A percentile compares a stretch with the other conserved stretches of the same genome.
Evolutionary conservation across 1,140 invertebrate genomes (phyloP).

Genomic region (Caenorhabditis tropicalis): DNA sequence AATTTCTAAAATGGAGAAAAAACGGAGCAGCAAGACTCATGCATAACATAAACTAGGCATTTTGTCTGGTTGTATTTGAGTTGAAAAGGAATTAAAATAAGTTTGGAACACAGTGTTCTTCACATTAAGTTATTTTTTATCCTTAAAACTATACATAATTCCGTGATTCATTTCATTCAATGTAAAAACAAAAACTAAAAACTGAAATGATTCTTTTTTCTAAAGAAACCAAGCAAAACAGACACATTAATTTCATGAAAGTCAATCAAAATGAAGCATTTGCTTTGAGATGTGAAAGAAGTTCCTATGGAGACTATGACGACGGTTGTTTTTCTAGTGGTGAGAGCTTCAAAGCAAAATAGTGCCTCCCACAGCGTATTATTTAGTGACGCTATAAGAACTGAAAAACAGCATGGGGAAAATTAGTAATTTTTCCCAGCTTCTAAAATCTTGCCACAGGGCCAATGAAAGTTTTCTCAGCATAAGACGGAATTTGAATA

Average conservation of each 20-base stretch:
- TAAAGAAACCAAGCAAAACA: too few relatives aligned
- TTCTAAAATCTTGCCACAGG: too few relatives aligned
- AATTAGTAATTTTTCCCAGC: background rate
- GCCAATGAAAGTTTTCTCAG: background rate
- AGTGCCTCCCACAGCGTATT: background rate
- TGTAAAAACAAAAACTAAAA: too few relatives aligned
- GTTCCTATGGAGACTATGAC: conserved; percentile 14
- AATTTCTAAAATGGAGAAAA: background rate
- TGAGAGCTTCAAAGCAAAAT: background rate
- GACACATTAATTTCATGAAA: background rate
- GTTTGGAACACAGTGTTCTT: too few relatives aligned
- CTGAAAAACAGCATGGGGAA: background rate
- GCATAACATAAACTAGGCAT: background rate
- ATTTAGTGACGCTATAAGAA: background rate
- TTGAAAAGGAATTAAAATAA: too few relatives aligned
- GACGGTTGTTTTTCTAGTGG: background rate
- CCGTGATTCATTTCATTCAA: too few relatives aligned
- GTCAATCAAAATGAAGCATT: background rate
- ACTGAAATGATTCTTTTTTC: too few relatives aligned
- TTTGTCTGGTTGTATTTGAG: too few relatives aligned
- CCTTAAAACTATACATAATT: too few relatives aligned
- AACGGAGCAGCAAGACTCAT: background rate
- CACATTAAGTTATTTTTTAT: too few relatives aligned
- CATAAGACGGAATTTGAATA: conserved; percentile 25
- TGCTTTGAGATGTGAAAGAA: background rate